Base-by-base conservation (phyloP, 64 coral and sea anemone genomes). In the Stichodactyla helianthus region DNA sequence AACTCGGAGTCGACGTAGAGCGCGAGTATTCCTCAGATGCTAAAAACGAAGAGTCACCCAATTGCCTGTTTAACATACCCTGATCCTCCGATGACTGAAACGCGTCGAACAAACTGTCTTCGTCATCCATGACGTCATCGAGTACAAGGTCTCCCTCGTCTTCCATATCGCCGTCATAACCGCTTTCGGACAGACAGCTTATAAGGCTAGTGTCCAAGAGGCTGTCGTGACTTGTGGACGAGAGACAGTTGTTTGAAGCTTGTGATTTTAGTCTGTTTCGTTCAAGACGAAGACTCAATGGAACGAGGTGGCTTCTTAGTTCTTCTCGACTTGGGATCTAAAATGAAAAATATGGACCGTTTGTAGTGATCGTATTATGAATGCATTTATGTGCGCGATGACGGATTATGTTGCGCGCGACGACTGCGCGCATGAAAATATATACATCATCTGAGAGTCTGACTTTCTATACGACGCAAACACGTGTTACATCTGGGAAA, bases 121-220 rank as follows among this genome's bases (percentile, higher is more conserved):
- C 68, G 22, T 91, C 89, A 16, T 92, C 94, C 28, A 88, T 84
- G 14, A 52, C 85, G 54, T 95, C 93, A 6, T 90, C 87, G 54
- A 87, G 76, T 19, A 87, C 50, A 61, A 83, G 83, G 7, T 97
- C 94, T 10, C 94, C 94, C 67, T 97, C 94, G 56, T 97, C 94
- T 25, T 97, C 94, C 79, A 89, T 87, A 44, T 97, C 94, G 44
- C 94, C 94, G 6, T 97, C 94, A 44, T 97, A 97, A 85, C 94
- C 94, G 50, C 91, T 90, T 83, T 97, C 94, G 15, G 94, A 97
- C 31, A 93, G 27, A 60, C 90, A 89, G 13, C 91, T 68, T 13
- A 74, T 31, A 6, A 97, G 22, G 74, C 94, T 97, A 59, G 86
- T 85, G 53, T 97, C 91, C 50, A 95, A 86, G 4, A 90, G 60